Base-by-base conservation (phyloP, 1,140 invertebrate species). In the Drosophila mojavensis region DNA sequence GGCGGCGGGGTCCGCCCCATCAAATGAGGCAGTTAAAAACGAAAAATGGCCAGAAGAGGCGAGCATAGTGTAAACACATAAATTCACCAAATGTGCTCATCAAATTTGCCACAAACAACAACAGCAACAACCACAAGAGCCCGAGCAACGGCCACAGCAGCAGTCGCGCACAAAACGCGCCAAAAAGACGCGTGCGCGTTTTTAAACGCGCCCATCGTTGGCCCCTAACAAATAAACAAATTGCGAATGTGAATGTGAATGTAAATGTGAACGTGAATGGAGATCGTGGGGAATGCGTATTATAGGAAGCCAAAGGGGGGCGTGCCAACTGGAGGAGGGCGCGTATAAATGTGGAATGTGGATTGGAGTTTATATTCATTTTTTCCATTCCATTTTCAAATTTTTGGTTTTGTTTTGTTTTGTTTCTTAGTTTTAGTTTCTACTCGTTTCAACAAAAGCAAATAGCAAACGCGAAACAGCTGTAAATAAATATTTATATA, bases 141-240 rank as follows among this genome's bases (percentile, higher is more conserved):
- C 0, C 33, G 33, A 55, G 13, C 45, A 11, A 48, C 30, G 28
- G 28, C 36, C 20, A 30, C 30, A 54, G 41, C 39, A 17, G 17
- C 6, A 9, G 24, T 30, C 4, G 36, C 54, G 2, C 54, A 13
- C 47, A 58, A 51, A 66, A 51, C 47, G 48, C 30, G 41, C 41
- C 33, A 54, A 67, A 54, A 59, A 54, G 54, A 68, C 64, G 65
- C 71, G 58, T 50, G n/a, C 56, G 71, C 71, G 64, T 68, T 74
- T 74, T 50, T 55, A 74, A 74, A 62, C 71, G 71, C 65, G 65
- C 58, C 15, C 54, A 28, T 17, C 33, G 47, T 54, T 65, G 30
- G 53, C 43, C 43, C 20, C 41, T 33, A 59, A 60, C 39, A 67
- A 50, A 74, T 51, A 74, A 69, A 74, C 50, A 74, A 69, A 74